Percentiles rank a stretch among this genome's conserved stretches.
phyloP scores from a whole-genome alignment of 53 echinoderm and acorn worm species.

The Stichopus horrens region DNA sequence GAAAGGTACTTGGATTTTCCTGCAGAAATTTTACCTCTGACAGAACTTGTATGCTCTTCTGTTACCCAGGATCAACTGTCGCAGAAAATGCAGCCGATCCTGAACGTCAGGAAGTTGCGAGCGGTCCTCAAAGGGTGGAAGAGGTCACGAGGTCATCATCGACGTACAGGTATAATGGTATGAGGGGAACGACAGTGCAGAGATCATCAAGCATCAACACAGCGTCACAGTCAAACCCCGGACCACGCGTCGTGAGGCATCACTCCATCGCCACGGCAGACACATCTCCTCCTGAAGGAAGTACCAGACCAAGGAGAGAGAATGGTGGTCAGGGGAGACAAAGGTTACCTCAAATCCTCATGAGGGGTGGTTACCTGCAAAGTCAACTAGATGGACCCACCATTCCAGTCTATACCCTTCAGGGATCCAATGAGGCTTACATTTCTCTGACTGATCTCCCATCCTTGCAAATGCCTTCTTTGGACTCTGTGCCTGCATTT shows the following conservation, averaged over 20 bases:
- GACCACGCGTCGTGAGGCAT: conserved; percentile 27
- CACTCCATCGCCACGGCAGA: conserved; percentile 50
- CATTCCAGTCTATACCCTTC: conserved; percentile 82
- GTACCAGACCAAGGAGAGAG: conserved; percentile 11
- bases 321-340: conserved; percentile 37
- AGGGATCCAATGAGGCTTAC: conserved; percentile 83
- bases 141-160: conserved; percentile 16
- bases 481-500: conserved; percentile 77
- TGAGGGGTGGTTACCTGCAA: conserved; percentile 82
- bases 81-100: neutral
- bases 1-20: no score
- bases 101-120: neutral
- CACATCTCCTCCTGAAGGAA: conserved; percentile 3
- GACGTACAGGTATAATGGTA: neutral
- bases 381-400: conserved; percentile 80
- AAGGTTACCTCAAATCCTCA: conserved; percentile 65
- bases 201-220: conserved; percentile 54
- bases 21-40: no score
- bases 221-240: conserved; percentile 7
- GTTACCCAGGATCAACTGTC: neutral
- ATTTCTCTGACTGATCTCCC: conserved; percentile 87
- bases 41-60: no score
- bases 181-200: conserved; percentile 19
- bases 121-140: conserved; percentile 5
- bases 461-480: conserved; percentile 62